Base-by-base conservation (phyloP, 2,113 vertebrate species). In the Podarcis cretensis region DNA sequence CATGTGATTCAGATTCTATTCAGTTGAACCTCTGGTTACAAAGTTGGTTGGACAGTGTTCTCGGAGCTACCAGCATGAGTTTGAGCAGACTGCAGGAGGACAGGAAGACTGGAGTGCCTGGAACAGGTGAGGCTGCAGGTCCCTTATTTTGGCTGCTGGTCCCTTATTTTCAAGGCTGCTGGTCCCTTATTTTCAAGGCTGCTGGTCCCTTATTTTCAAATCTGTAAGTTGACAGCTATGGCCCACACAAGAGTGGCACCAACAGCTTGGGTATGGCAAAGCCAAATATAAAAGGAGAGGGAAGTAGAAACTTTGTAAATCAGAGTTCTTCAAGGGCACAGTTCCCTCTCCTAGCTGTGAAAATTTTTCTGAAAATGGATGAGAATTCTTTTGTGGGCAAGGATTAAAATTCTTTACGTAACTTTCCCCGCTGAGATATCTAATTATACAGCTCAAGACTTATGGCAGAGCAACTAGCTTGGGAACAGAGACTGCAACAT, bases 351-450 rank as follows among this genome's bases (percentile, higher is more conserved):
- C 59, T 81, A 86, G 20, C 6, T 32, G 75, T 65, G 75, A 86
- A 81, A 86, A 57, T 48, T 84, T 12, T 84, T 83, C 27, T 35
- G 74, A 85, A 90, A 89, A 59, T 30, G 5, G 91, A 84, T 7
- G 13, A 71, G 87, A 81, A 79, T 59, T 48, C 1, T 90, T 90
- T 82, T 81, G 69, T 65, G 32, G 48, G 54, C 27, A 71, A 48
- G 84, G 91, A 84, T 93, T 75, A 87, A 84, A 35, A 79, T 91
- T 84, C 57, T 81, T 89, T 75, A 68, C 71, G 32, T 82, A 83
- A 86, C 5, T 91, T 92, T 91, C 87, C 48, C 43, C 87, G 32
- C 75, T 79, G 75, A 89, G 81, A 54, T 83, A 48, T 91, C 90
- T 76, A 91, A 91, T 81, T 87, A 43, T 84, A 85, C 59, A 43